These are phyloP conservation scores for Druon quercuslanigerum DNA, from an alignment of 1,140 invertebrate genomes.

Conservation along the genomic window DNA sequence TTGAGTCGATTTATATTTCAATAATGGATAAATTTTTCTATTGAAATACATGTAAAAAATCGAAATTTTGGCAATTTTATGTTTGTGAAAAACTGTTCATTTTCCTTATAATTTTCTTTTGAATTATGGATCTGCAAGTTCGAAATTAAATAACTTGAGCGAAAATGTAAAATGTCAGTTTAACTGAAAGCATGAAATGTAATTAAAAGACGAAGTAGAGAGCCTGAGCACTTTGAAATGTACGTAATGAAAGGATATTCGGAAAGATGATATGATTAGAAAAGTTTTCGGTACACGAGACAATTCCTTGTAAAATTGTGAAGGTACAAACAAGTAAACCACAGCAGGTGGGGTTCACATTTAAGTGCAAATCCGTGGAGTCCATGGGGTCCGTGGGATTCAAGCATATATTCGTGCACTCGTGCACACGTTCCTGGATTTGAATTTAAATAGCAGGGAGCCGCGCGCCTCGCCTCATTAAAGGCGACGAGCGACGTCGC, in stretches of 20 bases:
- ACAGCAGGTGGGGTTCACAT: constrained; percentile 44
- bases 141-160: too few species aligned
- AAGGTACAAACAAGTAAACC: constrained; percentile 33
- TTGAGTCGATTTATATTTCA: too few species aligned
- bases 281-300: constrained; percentile 22
- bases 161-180: too few species aligned
- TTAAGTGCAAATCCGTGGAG: constrained; percentile 54
- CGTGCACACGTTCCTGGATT: constrained; percentile 50
- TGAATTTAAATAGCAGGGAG: constrained; percentile 50
- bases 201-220: neutral
- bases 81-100: too few species aligned
- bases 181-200: too few species aligned
- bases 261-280: constrained; percentile 41
- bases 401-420: constrained; percentile 42
- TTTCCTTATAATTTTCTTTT: too few species aligned
- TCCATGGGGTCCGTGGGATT: constrained; percentile 50
- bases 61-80: too few species aligned
- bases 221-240: neutral
- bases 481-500: constrained; percentile 45
- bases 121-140: too few species aligned
- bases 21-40: too few species aligned
- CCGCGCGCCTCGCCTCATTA: constrained; percentile 50
- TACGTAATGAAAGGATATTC: constrained; percentile 42
- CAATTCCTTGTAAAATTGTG: constrained; percentile 40
- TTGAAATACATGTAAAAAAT: too few species aligned